Conservation (phyloP, 2,888 invertebrate species). For the Choreutis nemorana region DNA sequence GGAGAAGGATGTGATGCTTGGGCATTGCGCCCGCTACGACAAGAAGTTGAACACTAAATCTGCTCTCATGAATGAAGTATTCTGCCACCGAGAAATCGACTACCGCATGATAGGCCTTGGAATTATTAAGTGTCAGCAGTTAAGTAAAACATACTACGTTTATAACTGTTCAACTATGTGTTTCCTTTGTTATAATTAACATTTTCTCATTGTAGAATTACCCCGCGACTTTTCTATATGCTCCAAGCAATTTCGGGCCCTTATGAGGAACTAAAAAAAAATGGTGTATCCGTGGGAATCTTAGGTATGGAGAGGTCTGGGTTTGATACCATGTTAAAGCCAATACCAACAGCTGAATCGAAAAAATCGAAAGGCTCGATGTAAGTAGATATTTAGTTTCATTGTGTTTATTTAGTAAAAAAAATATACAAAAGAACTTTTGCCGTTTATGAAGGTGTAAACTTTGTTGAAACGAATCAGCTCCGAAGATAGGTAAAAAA, state of each 20-base stretch:
- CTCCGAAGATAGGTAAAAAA: no score
- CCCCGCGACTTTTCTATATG: conserved; percentile 55
- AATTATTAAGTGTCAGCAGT: conserved; percentile 36
- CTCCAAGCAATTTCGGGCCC: conserved; percentile 59
- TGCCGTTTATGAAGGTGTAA: no score
- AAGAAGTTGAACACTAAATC: conserved; percentile 67
- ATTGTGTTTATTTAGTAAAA: no score
- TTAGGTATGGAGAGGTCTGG: conserved; percentile 61
- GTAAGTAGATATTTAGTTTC: conserved; percentile 15
- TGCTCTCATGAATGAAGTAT: conserved; percentile 66
- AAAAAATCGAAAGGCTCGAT: conserved; percentile 23
- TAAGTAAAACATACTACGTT: conserved; percentile 14
- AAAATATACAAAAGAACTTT: no score
- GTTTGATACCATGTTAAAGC: conserved; percentile 66
- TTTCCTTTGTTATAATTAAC: background rate
- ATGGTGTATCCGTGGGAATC: conserved; percentile 64
- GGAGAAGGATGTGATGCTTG: conserved; percentile 63
- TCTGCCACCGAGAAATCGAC: conserved; percentile 64
- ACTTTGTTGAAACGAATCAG: no score
- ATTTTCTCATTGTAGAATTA: conserved; percentile 16
- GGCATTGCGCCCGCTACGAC: conserved; percentile 55
- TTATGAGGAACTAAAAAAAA: conserved; percentile 54
- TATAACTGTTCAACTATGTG: background rate
- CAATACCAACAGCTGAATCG: conserved; percentile 20
- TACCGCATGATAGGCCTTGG: conserved; percentile 67